phyloP scores from a whole-genome alignment of 2,113 vertebrate genomes.

The Peucedramus taeniatus region DNA sequence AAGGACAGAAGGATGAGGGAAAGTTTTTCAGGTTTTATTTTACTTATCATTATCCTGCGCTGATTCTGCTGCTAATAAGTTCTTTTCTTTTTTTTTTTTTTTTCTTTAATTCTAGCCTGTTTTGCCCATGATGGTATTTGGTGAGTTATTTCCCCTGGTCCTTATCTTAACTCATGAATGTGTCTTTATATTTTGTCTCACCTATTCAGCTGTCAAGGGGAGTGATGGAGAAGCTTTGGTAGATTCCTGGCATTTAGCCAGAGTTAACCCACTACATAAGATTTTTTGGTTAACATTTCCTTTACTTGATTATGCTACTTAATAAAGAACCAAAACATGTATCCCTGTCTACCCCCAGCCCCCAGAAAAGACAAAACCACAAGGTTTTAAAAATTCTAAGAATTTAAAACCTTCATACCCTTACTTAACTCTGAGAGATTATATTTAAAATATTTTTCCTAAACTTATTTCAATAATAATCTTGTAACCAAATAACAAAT shows the following conservation, averaged over 20 bases:
- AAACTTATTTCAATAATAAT: not conserved
- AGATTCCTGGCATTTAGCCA: not conserved
- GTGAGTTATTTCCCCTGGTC: not conserved
- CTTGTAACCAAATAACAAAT: not conserved
- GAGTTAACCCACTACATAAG: not conserved
- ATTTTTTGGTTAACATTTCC: not conserved
- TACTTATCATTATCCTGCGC: not conserved
- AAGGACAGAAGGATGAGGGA: not conserved
- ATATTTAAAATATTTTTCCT: not conserved
- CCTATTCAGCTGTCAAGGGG: not conserved
- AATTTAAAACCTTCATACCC: not conserved
- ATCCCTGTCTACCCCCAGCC: fast-evolving
- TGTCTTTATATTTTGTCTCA: not conserved
- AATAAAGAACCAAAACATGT: not conserved
- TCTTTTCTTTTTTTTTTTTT: too few relatives aligned
- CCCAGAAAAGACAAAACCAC: fast-evolving
- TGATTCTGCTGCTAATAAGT: not conserved
- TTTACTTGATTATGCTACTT: not conserved
- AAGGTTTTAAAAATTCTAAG: not conserved
- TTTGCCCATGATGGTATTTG: not conserved
- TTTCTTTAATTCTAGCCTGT: not conserved
- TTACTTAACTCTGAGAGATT: not conserved
- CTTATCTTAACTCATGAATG: not conserved
- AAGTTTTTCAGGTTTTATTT: not conserved
- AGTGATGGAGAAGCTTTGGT: not conserved